These are phyloP conservation scores for Drosophila repletoides DNA, from an alignment of 1,140 invertebrate species.

Conservation along the genomic window DNA sequence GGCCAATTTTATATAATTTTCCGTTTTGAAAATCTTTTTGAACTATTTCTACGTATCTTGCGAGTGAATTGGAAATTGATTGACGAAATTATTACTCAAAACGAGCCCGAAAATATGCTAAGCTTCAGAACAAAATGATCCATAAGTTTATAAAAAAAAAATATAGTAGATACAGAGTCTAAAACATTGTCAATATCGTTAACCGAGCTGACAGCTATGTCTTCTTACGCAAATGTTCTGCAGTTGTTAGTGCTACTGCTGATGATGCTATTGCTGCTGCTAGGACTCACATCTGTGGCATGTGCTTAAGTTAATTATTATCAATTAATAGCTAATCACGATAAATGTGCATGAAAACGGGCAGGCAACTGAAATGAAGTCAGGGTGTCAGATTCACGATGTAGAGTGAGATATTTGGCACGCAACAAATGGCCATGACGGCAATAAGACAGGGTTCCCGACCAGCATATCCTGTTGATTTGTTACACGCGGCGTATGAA, in stretches of 20 bases:
- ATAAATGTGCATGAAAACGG: conserved; percentile 77
- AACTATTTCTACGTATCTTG: too few relatives aligned
- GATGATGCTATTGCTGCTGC: conserved; percentile 20
- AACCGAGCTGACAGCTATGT: conserved; percentile 19
- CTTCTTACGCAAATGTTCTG: conserved; percentile 31
- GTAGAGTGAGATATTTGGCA: conserved; percentile 10
- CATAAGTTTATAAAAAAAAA: too few relatives aligned
- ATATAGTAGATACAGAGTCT: neutral
- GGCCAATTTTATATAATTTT: too few relatives aligned
- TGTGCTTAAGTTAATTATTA: conserved; percentile 80
- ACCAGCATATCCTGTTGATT: conserved; percentile 63
- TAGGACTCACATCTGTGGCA: conserved; percentile 53
- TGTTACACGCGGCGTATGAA: conserved; percentile 69
- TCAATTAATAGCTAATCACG: conserved; percentile 80
- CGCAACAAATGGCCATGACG: conserved; percentile 54
- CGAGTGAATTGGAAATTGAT: too few relatives aligned
- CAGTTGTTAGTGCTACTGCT: conserved; percentile 5
- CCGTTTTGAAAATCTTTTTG: too few relatives aligned
- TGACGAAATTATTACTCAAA: too few relatives aligned
- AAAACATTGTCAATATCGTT: conserved; percentile 32
- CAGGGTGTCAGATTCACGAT: neutral
- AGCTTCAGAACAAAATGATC: too few relatives aligned
- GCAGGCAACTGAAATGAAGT: conserved; percentile 15
- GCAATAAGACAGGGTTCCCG: conserved; percentile 17
- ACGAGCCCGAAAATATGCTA: too few relatives aligned